Evolutionary conservation across 64 coral and sea anemone species (phyloP).

Genomic region (Montipora sp.): DNA sequence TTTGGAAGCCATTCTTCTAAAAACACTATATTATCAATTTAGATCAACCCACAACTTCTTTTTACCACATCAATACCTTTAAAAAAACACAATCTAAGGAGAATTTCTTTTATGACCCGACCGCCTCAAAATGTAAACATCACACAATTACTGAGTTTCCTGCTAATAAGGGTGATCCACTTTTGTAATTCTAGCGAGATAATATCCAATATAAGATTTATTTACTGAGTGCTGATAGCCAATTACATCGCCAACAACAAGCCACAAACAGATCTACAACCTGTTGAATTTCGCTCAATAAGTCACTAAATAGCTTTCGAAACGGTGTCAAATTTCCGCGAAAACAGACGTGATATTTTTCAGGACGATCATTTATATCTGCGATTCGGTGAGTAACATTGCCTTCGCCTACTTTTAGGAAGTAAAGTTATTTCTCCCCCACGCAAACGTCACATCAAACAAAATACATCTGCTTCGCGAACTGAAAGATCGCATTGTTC

Average conservation of each 20-base stretch:
- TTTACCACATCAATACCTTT: neutral
- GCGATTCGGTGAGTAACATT: neutral
- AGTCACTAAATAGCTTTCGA: neutral
- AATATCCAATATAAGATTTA: neutral
- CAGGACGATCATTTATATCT: neutral
- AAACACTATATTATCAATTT: too few species aligned
- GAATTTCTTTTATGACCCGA: neutral
- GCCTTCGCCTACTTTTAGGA: neutral
- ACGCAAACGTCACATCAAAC: neutral
- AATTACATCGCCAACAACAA: neutral
- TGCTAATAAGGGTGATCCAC: neutral
- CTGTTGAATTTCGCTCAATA: slow-evolving; percentile 39
- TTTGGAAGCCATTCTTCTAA: too few species aligned
- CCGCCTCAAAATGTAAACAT: neutral
- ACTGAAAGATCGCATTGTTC: slow-evolving; percentile 43
- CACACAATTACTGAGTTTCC: neutral
- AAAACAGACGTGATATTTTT: neutral
- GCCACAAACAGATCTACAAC: neutral
- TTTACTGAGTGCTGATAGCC: neutral
- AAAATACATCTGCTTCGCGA: neutral
- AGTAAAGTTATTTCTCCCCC: neutral
- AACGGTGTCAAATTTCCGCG: slow-evolving; percentile 12
- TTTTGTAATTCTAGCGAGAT: neutral
- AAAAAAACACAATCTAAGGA: neutral
- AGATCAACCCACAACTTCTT: too few species aligned